Base-by-base conservation (phyloP, 2,113 vertebrate species). In the Hemiprocne comata region DNA sequence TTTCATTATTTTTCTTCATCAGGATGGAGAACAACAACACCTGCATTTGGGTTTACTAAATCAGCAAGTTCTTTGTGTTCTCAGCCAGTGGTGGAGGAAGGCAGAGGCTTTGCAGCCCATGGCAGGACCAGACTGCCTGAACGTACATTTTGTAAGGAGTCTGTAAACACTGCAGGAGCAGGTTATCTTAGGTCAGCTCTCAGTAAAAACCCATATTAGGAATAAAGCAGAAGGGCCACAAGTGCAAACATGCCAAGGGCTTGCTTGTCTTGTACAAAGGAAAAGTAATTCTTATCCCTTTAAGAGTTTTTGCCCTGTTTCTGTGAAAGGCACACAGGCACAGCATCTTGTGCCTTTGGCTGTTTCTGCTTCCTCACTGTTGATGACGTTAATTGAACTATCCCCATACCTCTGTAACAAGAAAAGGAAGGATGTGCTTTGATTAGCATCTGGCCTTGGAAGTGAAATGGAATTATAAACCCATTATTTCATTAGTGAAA, bases 401-500 rank as follows among this genome's bases (percentile, higher is more conserved):
- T 72, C 80, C 67, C 44, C 42, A 65, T 69, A 80, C 48, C 38
- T 44, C 53, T 71, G 62, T 33, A 90, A 94, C 40, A 67, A 84
- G 88, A 81, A 87, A 92, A 90, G 79, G 82, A 95, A 92, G 89
- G 84, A 94, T 87, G 65, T 71, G 75, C 61, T 87, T 87, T 24
- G 11, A 89, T 91, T 93, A 95, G 46, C 53, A 94, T 88, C 85
- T 87, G 69, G 79, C 67, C 62, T 93, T 86, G 46, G 65, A 73
- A 78, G 48, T 11, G 34, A 95, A 96, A 94, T 61, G 54, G 84
- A 93, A 89, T 94, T 79, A 92, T 10, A 81, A 74, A 79, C 36
- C 73, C 69, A 70, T 46, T 67, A 95, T 95, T 96, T 90, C 79
- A 71, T 91, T 83, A 94, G 92, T 62, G 69, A 95, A 96, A 91